Percentiles rank a stretch among this genome's conserved stretches.
These are phyloP conservation scores for Drepana falcataria DNA, from an alignment of 2,888 invertebrate genomes.

Conservation along the genomic window DNA sequence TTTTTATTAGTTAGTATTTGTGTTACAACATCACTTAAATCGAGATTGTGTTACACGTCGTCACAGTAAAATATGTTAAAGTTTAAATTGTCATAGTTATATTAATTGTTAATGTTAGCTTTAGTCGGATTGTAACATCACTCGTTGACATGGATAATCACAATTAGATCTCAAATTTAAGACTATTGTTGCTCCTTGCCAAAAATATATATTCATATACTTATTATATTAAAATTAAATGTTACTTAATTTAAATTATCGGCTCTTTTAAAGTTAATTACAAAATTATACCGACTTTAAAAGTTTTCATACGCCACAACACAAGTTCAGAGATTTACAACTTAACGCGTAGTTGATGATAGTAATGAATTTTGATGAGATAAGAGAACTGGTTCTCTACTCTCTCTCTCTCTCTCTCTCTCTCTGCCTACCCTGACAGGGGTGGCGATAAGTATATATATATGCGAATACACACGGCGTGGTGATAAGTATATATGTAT, in stretches of 20 bases:
- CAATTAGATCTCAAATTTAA: constrained; percentile 62
- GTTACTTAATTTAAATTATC: constrained; percentile 25
- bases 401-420: no score
- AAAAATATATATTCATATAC: constrained; percentile 37
- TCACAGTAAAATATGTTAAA: constrained; percentile 16
- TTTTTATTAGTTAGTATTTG: no score
- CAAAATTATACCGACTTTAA: no score
- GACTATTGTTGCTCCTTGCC: constrained; percentile 69
- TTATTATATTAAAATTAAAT: neutral
- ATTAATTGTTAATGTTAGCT: constrained; percentile 37
- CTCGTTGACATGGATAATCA: constrained; percentile 60
- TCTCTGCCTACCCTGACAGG: no score
- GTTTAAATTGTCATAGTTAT: constrained; percentile 28
- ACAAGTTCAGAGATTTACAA: no score
- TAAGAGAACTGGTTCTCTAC: no score
- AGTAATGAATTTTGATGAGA: no score
- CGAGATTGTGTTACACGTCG: constrained; percentile 14
- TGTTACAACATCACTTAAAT: neutral
- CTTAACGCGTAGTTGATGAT: no score
- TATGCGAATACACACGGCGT: no score
- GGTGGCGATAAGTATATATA: no score
- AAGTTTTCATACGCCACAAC: no score
- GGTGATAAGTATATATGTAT: no score
- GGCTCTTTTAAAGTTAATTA: constrained; percentile 21
- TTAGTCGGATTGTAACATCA: constrained; percentile 43